Percentiles rank a stretch among this genome's conserved stretches.
These are phyloP conservation scores for Synanceia verrucosa DNA, from an alignment of 2,797 vertebrate genomes.

Conservation along the genomic window DNA sequence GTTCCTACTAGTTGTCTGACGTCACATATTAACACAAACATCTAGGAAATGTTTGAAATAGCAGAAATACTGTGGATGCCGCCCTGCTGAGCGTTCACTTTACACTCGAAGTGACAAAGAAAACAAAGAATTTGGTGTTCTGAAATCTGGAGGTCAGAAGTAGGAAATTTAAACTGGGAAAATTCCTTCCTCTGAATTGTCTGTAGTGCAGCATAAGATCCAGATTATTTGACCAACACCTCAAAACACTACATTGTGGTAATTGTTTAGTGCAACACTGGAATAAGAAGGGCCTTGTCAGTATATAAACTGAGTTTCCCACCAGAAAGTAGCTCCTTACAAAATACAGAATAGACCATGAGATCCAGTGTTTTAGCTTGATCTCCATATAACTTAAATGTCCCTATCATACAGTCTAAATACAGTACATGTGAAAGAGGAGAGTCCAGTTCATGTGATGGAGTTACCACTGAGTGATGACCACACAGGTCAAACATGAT, in stretches of 20 bases:
- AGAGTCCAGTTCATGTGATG: background rate
- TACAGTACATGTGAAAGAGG: background rate
- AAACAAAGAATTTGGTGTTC: too few relatives aligned
- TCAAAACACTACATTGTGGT: constrained; percentile 22
- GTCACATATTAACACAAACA: too few relatives aligned
- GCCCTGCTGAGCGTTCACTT: too few relatives aligned
- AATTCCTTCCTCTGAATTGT: too few relatives aligned
- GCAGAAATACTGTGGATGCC: too few relatives aligned
- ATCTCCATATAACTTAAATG: background rate
- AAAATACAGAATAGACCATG: background rate
- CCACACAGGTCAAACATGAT: background rate
- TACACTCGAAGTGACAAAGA: too few relatives aligned
- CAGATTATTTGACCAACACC: constrained; percentile 26
- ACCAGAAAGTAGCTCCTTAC: background rate
- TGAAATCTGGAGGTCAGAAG: too few relatives aligned
- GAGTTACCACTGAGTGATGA: background rate
- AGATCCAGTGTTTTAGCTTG: background rate
- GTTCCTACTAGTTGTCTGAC: too few relatives aligned
- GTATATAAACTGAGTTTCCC: background rate
- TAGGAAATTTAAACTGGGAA: too few relatives aligned
- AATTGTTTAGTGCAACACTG: constrained; percentile 56
- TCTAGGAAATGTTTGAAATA: too few relatives aligned
- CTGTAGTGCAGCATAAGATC: too few relatives aligned
- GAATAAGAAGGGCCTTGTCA: background rate
- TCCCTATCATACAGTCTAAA: background rate